Conservation (phyloP, 2,113 vertebrate species). For the Notothenia rossii region DNA sequence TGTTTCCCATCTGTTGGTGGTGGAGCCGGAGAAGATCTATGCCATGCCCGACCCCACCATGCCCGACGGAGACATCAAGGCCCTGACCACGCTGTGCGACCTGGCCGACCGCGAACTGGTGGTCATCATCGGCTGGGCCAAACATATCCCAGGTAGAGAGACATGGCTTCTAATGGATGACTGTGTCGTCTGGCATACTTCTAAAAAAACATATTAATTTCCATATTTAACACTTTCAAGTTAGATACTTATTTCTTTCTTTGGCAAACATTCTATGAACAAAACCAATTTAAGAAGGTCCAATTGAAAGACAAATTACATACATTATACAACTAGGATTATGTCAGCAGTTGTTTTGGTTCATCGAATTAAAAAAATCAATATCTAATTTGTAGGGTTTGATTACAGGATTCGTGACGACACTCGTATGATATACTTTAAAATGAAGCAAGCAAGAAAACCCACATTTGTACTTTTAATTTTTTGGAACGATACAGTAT, state of each 20-base stretch:
- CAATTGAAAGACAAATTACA: not conserved
- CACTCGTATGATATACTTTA: not conserved
- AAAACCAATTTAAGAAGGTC: no score
- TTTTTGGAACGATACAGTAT: slow-evolving; percentile 40
- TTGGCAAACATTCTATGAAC: no score
- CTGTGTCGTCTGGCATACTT: not conserved
- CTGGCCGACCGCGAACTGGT: slow-evolving; percentile 97
- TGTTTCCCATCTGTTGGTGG: slow-evolving; percentile 97
- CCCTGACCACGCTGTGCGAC: slow-evolving; percentile 96
- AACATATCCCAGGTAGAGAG: slow-evolving; percentile 95
- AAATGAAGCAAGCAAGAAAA: not conserved
- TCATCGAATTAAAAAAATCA: not conserved
- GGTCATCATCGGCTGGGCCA: slow-evolving; percentile 99
- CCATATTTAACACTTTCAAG: not conserved
- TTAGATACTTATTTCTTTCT: no score
- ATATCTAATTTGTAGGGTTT: not conserved
- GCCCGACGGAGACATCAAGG: slow-evolving; percentile 97
- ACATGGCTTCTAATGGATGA: not conserved
- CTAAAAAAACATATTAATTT: not conserved
- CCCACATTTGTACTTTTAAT: slow-evolving; percentile 22
- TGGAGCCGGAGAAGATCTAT: slow-evolving; percentile 97
- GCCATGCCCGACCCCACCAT: slow-evolving; percentile 96
- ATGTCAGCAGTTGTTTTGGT: not conserved
- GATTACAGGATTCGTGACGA: not conserved
- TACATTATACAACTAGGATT: not conserved